Conservation (phyloP, 2,888 invertebrate genomes). For the Troilus luridus region DNA sequence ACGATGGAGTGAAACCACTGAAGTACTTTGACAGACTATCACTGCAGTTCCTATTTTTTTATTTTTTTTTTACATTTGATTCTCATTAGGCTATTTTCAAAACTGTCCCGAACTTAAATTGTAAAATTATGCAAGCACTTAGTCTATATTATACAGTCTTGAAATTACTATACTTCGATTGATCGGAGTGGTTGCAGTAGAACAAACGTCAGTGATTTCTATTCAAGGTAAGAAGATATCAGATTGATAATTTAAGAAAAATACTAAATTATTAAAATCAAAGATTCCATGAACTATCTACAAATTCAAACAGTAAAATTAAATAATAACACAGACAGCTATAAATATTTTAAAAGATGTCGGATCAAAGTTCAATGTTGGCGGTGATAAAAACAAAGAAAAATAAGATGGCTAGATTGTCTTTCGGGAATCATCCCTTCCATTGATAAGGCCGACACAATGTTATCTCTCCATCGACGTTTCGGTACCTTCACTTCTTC, state of each 20-base stretch:
- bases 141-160: no score
- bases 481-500: conserved; percentile 3
- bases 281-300: neutral
- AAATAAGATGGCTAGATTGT: neutral
- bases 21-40: no score
- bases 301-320: neutral
- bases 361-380: conserved; percentile 4
- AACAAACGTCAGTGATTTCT: no score
- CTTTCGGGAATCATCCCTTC: neutral
- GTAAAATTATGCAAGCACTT: no score
- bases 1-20: no score
- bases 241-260: neutral
- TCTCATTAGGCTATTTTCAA: no score
- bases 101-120: no score
- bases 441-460: neutral
- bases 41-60: no score
- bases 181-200: no score
- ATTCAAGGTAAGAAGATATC: no score
- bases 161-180: no score
- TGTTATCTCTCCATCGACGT: conserved; percentile 7
- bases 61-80: no score
- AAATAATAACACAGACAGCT: neutral
- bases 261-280: neutral
- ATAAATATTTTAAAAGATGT: neutral
- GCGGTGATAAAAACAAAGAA: neutral